Conservation (phyloP, 2,113 vertebrate species). For the Lepus europaeus region DNA sequence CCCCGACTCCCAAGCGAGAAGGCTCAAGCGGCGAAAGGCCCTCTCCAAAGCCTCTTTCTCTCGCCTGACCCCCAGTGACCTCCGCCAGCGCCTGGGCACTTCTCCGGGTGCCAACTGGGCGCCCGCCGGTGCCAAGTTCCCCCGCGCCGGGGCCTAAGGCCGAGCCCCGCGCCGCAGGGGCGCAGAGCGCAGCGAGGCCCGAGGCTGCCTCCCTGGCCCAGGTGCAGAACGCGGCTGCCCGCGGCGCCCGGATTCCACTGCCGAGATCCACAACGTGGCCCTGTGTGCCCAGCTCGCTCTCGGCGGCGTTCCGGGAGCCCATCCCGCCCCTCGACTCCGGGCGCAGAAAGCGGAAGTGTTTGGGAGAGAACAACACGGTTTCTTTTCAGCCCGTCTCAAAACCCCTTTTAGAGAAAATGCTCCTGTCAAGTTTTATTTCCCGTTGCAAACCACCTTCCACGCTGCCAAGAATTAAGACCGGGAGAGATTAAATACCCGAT, state of each 20-base stretch:
- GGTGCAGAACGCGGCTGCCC: neutral
- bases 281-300: neutral
- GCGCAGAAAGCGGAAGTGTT: conserved; percentile 63
- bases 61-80: neutral
- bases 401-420: conserved; percentile 84
- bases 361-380: conserved; percentile 18
- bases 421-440: conserved; percentile 89
- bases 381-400: conserved; percentile 76
- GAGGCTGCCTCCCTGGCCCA: neutral
- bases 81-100: neutral
- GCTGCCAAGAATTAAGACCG: conserved; percentile 82
- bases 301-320: neutral
- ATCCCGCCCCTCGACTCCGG: neutral
- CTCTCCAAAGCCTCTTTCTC: neutral
- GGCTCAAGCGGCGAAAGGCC: neutral
- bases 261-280: neutral
- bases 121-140: neutral
- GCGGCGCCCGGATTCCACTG: neutral
- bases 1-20: neutral
- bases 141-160: neutral
- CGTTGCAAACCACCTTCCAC: conserved; percentile 84
- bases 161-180: neutral
- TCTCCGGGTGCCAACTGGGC: neutral
- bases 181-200: neutral
- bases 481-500: conserved; percentile 80